Conservation (phyloP, 30 jellyfish, hydroid and myxozoan genomes). For the Chrysaora quinquecirrha region DNA sequence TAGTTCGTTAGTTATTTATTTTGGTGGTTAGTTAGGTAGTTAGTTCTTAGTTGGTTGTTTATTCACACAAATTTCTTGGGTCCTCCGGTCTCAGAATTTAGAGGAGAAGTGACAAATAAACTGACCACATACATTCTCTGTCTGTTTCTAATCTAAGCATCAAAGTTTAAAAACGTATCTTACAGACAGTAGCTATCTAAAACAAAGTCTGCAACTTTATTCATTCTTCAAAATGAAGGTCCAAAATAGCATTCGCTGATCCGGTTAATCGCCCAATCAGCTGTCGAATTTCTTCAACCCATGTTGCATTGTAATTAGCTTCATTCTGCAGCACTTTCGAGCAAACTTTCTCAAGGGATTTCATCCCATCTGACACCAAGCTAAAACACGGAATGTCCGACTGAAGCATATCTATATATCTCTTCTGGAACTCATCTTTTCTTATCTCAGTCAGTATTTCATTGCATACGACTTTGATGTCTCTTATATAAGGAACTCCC, state of each 20-base stretch:
- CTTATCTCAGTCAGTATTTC: slow-evolving; percentile 52
- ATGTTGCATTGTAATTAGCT: slow-evolving; percentile 75
- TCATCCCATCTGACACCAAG: slow-evolving; percentile 45
- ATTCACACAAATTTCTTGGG: too few species aligned
- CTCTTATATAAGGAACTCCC: slow-evolving; percentile 64
- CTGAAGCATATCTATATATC: slow-evolving; percentile 19
- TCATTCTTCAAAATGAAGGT: slow-evolving; percentile 66
- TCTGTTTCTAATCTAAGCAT: too few species aligned
- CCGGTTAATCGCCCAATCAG: slow-evolving; percentile 74
- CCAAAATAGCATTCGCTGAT: slow-evolving; percentile 64
- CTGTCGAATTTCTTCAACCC: slow-evolving; percentile 78
- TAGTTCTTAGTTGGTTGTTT: too few species aligned
- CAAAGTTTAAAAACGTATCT: too few species aligned
- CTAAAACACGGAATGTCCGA: slow-evolving; percentile 55
- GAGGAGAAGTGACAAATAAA: too few species aligned
- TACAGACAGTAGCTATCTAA: too few species aligned
- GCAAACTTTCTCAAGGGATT: slow-evolving; percentile 49
- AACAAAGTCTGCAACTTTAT: too few species aligned
- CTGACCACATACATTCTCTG: too few species aligned
- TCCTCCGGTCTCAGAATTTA: too few species aligned
- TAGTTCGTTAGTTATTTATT: too few species aligned
- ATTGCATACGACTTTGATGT: slow-evolving; percentile 57
- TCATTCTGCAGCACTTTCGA: slow-evolving; percentile 63
- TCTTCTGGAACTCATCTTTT: slow-evolving; percentile 38
- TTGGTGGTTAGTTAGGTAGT: too few species aligned